These are phyloP conservation scores for Pocillopora verrucosa DNA, from an alignment of 64 coral and sea anemone genomes.

Conservation along the genomic window DNA sequence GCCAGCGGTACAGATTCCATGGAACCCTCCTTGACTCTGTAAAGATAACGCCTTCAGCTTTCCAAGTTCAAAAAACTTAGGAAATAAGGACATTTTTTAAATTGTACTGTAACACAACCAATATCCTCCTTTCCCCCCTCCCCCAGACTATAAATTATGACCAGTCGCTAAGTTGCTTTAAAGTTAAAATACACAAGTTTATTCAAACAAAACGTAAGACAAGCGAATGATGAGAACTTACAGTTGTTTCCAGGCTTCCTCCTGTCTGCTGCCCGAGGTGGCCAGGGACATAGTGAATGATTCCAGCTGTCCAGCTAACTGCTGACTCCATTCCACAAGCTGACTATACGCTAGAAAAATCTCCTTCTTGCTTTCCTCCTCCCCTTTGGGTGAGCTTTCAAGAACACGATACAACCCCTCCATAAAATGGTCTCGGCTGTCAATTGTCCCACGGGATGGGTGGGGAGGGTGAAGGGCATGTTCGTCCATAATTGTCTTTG, in stretches of 20 bases:
- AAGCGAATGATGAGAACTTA: slow-evolving; percentile 11
- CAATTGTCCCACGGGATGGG: slow-evolving; percentile 71
- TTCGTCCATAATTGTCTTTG: slow-evolving; percentile 43
- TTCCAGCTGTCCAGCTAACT: slow-evolving; percentile 43
- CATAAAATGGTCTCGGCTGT: slow-evolving; percentile 79
- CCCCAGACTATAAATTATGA: no score
- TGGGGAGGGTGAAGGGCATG: slow-evolving; percentile 45
- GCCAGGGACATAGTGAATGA: slow-evolving; percentile 40
- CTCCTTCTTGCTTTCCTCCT: neutral
- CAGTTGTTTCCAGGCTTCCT: slow-evolving; percentile 70
- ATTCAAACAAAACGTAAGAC: neutral
- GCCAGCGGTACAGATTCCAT: no score
- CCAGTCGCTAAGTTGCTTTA: neutral
- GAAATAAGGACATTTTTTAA: no score
- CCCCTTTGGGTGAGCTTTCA: neutral
- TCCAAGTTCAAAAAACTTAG: no score
- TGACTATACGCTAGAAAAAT: slow-evolving; percentile 63
- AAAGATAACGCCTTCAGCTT: no score
- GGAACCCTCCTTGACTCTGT: no score
- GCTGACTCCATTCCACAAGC: slow-evolving; percentile 54
- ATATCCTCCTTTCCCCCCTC: no score
- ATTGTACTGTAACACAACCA: no score
- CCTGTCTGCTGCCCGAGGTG: slow-evolving; percentile 46
- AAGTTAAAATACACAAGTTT: neutral
- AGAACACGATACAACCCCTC: slow-evolving; percentile 51